Evolutionary conservation across 2,797 vertebrate genomes (phyloP), one percentile per base, ranked within the genome.

Genomic region (Etheostoma nigrum): DNA sequence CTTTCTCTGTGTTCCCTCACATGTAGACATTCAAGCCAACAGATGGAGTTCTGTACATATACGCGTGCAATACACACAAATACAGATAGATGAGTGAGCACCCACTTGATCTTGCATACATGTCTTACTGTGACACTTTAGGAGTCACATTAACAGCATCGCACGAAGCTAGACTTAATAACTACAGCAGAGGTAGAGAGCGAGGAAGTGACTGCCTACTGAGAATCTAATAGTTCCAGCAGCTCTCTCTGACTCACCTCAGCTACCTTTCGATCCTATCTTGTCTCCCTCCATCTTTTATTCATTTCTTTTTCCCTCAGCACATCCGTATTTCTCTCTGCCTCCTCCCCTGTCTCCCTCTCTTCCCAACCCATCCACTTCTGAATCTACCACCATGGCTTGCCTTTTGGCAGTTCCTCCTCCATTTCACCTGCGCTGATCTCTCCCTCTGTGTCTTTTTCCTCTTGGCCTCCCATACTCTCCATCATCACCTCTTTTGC

Each of bases 201-300:
- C 19, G 79, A 73, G 27, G 65, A 40, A 79, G 69, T 19, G 45
- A 67, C 63, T 81, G 42, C 79, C 83, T 80, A 71, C 78, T 65
- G 85, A 84, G 86, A 85, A 78, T 87, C 76, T 89, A 91, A 91
- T 90, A 76, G 86, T 72, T 85, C 82, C 70, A 67, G 82, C 86
- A 74, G 85, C 84, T 88, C 87, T 73, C 86, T 89, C 83, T 40
- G 11, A 68, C 86, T 91, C 87, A 83, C 89, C 89, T 89, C 77
- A 10, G 80, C 88, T 87, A 84, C 87, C 82, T 90, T 57, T 89
- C 72, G 54, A 85, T 90, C 76, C 76, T 82, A 87, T 88, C 87
- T 40, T 79, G 69, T 87, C 80, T 88, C 61, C 69, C 60, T 88
- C 83, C 86, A 93, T 93, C 89, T 92, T 91, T 92, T 88, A 89